Base-by-base conservation (phyloP, 2,797 vertebrate genomes). In the Knipowitschia caucasica region DNA sequence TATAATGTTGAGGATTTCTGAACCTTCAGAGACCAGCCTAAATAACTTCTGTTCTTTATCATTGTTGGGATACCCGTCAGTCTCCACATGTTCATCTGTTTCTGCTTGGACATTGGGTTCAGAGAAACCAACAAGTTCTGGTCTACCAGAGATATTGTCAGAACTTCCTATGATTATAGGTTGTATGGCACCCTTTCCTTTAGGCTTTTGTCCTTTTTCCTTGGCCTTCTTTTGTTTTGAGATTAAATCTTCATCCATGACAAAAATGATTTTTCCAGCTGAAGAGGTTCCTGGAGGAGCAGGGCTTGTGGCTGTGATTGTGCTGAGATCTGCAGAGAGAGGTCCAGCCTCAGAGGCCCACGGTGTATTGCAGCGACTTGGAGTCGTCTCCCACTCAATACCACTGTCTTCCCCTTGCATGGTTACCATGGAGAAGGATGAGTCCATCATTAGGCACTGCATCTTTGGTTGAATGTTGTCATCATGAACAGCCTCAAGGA, bases 371-470 rank as follows among this genome's bases (percentile, higher is more conserved):
- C 90, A 92, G 56, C 88, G 89, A 49, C 92, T 89, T 0, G 93
- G 92, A 14, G 79, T 90, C 0, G 92, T 95, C 81, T 98, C 96
- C 96, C 96, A 98, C 0, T 86, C 89, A 40, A 98, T 95, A 14
- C 92, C 94, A 5, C 95, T 97, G 64, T 97, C 94, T 80, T 98
- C 94, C 11, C 88, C 90, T 83, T 96, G 95, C 79, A 95, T 86
- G 0, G 94, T 89, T 50, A 96, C 92, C 94, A 96, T 95, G 59
- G 95, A 94, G 88, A 97, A 95, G 61, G 88, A 91, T 2, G 94
- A 90, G 64, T 94, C 93, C 85, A 91, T 93, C 87, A 98, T 92
- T 69, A 98, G 89, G 61, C 90, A 96, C 55, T 96, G 92, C 71
- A 98, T 83, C 83, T 91, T 94, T 10, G 90, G 93, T 56, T 89